These are phyloP conservation scores for Blastomussa wellsi DNA, from an alignment of 92 coral and sea anemone genomes.

Conservation along the genomic window DNA sequence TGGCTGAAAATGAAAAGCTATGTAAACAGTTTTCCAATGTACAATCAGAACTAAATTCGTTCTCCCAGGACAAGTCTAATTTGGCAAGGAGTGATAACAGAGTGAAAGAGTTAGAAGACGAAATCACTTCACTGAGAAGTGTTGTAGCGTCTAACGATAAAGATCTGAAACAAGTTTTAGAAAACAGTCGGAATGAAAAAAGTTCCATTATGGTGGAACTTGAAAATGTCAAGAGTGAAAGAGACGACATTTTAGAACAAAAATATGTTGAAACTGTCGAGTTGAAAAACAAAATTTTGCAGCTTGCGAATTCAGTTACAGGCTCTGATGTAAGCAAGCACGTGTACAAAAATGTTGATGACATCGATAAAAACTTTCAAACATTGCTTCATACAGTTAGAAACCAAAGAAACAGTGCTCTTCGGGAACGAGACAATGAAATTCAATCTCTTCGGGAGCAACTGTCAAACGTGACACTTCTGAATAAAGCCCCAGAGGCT, in stretches of 20 bases:
- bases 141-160: slow-evolving; percentile 31
- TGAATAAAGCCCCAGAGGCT: slow-evolving; percentile 57
- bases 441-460: slow-evolving; percentile 76
- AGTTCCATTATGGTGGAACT: slow-evolving; percentile 58
- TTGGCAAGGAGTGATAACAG: slow-evolving; percentile 58
- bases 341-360: slow-evolving; percentile 55
- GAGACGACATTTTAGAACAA: slow-evolving; percentile 56
- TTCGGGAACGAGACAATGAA: slow-evolving; percentile 85
- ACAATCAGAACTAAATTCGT: slow-evolving; percentile 46
- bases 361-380: slow-evolving; percentile 74
- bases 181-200: slow-evolving; percentile 54
- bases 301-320: slow-evolving; percentile 51
- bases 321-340: slow-evolving; percentile 47
- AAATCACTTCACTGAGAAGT: slow-evolving; percentile 37
- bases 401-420: slow-evolving; percentile 65
- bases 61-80: slow-evolving; percentile 40
- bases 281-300: slow-evolving; percentile 69
- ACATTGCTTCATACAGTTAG: slow-evolving; percentile 64
- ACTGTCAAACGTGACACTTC: slow-evolving; percentile 67
- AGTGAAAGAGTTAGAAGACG: slow-evolving; percentile 62
- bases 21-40: slow-evolving; percentile 42
- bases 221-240: slow-evolving; percentile 62
- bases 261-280: slow-evolving; percentile 66
- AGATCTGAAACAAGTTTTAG: slow-evolving; percentile 40
- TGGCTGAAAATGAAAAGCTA: slow-evolving; percentile 49